Evolutionary conservation across 2,797 vertebrate species (phyloP).

Genomic region (Sarcoramphus papa): DNA sequence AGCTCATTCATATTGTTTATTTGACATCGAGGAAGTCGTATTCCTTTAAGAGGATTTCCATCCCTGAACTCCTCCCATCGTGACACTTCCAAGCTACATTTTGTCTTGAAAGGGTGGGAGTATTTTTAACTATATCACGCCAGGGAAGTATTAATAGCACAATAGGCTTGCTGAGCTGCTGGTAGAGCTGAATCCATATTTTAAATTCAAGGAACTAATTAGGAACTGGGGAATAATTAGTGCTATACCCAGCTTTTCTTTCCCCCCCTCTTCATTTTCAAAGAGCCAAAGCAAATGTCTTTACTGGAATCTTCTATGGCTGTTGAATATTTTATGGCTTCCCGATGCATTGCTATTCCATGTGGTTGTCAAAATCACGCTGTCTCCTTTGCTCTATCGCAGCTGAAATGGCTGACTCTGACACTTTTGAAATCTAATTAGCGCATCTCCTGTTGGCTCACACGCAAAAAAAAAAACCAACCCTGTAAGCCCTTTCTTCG

Average conservation of each 20-base stretch:
- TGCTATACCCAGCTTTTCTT: not conserved
- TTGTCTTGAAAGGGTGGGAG: not conserved
- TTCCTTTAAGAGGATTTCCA: constrained; percentile 12
- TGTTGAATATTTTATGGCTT: constrained; percentile 45
- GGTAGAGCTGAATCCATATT: not conserved
- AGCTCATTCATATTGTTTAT: not conserved
- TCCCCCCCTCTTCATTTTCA: not conserved
- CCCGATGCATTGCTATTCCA: not conserved
- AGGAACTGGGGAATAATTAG: constrained; percentile 9
- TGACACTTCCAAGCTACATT: constrained; percentile 33
- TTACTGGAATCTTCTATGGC: not conserved
- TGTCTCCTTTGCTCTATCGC: not conserved
- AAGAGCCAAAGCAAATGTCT: not conserved
- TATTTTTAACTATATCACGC: constrained; percentile 19
- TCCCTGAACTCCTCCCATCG: constrained; percentile 14
- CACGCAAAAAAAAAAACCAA: not conserved
- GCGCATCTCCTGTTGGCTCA: not conserved
- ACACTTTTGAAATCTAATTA: not conserved
- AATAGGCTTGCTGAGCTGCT: constrained; percentile 21
- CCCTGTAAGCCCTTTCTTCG: too few relatives aligned
- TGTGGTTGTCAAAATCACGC: not conserved
- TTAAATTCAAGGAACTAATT: not conserved
- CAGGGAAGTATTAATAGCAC: constrained; percentile 52
- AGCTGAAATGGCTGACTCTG: not conserved
- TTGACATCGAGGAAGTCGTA: not conserved